Evolutionary conservation across 1,140 invertebrate genomes (phyloP).

Genomic region (Hesperophylax magnus): DNA sequence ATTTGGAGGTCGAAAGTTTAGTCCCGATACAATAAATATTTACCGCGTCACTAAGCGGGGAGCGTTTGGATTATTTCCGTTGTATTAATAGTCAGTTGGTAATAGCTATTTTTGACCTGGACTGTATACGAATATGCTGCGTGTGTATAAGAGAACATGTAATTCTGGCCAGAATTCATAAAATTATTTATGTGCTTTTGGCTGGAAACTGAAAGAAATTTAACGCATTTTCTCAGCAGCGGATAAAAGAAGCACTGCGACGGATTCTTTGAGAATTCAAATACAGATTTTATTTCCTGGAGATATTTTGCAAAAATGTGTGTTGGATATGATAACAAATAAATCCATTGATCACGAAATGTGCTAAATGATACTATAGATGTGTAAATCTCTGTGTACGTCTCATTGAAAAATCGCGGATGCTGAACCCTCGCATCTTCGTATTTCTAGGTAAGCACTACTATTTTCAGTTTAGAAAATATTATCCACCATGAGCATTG

Average conservation of each 20-base stretch:
- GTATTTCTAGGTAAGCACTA: too few species aligned
- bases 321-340: too few species aligned
- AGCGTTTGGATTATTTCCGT: conserved; percentile 26
- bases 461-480: too few species aligned
- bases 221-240: background rate
- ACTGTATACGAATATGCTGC: background rate
- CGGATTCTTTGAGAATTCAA: background rate
- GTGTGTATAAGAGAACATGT: background rate
- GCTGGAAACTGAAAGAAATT: background rate
- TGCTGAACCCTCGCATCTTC: too few species aligned
- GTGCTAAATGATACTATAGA: too few species aligned
- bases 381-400: too few species aligned
- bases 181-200: conserved; percentile 14
- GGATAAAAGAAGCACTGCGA: too few species aligned
- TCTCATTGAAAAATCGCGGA: too few species aligned
- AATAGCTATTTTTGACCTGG: conserved; percentile 26
- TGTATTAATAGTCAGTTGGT: conserved; percentile 26
- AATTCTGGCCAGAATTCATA: conserved; percentile 24
- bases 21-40: conserved; percentile 36
- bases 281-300: background rate
- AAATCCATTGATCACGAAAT: too few species aligned
- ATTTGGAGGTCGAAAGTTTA: background rate
- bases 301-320: too few species aligned
- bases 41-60: conserved; percentile 21
- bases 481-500: too few species aligned